A percentile compares a stretch with the other conserved stretches of the same genome.
phyloP scores from a whole-genome alignment of 2,888 invertebrate genomes.

The Bembecia ichneumoniformis region DNA sequence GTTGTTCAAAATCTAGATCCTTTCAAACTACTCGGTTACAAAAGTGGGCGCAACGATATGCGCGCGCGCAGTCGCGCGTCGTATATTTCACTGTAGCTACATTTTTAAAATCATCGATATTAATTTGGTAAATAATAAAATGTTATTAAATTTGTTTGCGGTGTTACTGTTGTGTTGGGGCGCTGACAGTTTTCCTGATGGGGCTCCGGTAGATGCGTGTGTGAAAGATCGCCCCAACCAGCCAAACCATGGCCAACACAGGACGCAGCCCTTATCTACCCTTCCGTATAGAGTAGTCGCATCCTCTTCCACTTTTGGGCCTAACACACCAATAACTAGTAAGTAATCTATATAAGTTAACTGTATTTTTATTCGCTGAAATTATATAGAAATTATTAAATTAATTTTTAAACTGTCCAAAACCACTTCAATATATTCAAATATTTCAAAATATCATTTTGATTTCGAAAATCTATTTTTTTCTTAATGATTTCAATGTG shows the following conservation, averaged over 20 bases:
- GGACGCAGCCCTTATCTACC: slow-evolving; percentile 74
- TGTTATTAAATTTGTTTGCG: slow-evolving; percentile 39
- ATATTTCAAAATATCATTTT: no score
- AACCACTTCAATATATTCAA: no score
- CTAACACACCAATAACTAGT: slow-evolving; percentile 81
- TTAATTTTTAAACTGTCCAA: background rate
- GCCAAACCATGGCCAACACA: slow-evolving; percentile 83
- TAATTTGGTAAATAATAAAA: slow-evolving; percentile 11
- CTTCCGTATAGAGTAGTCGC: slow-evolving; percentile 80
- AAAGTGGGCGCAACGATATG: slow-evolving; percentile 47
- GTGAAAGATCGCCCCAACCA: slow-evolving; percentile 82
- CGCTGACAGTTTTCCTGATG: slow-evolving; percentile 79
- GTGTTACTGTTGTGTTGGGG: slow-evolving; percentile 42
- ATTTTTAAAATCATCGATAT: slow-evolving; percentile 1
- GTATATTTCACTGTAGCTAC: slow-evolving; percentile 28
- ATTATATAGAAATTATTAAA: background rate
- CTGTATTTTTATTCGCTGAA: background rate
- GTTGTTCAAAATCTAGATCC: slow-evolving; percentile 54
- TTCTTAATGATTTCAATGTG: no score
- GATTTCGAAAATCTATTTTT: no score
- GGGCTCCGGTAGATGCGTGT: slow-evolving; percentile 85
- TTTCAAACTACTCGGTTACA: slow-evolving; percentile 53
- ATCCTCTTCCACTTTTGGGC: slow-evolving; percentile 75
- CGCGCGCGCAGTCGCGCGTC: slow-evolving; percentile 42
- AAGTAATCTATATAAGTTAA: slow-evolving; percentile 13